These are phyloP conservation scores for Noctuana brunneofusca DNA, from an alignment of 2,888 invertebrate genomes.

Conservation along the genomic window DNA sequence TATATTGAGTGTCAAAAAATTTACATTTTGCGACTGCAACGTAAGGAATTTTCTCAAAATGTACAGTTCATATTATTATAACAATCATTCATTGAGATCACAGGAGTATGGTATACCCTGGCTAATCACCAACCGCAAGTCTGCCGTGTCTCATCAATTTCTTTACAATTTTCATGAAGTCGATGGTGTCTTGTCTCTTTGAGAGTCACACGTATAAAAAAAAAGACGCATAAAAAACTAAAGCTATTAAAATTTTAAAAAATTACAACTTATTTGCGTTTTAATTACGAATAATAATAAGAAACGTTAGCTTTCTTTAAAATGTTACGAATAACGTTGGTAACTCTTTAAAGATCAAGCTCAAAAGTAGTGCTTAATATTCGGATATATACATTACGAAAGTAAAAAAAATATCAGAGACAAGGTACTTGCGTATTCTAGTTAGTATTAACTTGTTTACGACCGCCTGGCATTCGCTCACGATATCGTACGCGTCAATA, in stretches of 20 bases:
- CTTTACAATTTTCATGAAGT: conserved; percentile 13
- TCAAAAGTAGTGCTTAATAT: not conserved
- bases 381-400: too few relatives aligned
- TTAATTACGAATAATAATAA: not conserved
- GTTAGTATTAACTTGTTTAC: conserved; percentile 55
- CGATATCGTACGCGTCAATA: conserved; percentile 56
- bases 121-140: conserved; percentile 65
- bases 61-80: conserved; percentile 46
- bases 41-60: conserved; percentile 43
- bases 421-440: conserved; percentile 54
- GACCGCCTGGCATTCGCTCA: conserved; percentile 66
- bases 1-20: conserved; percentile 38
- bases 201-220: not conserved
- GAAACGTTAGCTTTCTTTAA: too few relatives aligned
- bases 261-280: not conserved
- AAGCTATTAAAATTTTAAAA: not conserved
- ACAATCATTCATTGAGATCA: conserved; percentile 81
- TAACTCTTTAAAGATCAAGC: too few relatives aligned
- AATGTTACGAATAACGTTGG: too few relatives aligned
- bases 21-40: conserved; percentile 45
- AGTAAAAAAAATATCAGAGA: conserved; percentile 43
- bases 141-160: conserved; percentile 51
- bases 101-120: conserved; percentile 75
- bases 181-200: not conserved
- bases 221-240: not conserved